Evolutionary conservation across 2,113 vertebrate species (phyloP).

Genomic region (Corapipo altera): DNA sequence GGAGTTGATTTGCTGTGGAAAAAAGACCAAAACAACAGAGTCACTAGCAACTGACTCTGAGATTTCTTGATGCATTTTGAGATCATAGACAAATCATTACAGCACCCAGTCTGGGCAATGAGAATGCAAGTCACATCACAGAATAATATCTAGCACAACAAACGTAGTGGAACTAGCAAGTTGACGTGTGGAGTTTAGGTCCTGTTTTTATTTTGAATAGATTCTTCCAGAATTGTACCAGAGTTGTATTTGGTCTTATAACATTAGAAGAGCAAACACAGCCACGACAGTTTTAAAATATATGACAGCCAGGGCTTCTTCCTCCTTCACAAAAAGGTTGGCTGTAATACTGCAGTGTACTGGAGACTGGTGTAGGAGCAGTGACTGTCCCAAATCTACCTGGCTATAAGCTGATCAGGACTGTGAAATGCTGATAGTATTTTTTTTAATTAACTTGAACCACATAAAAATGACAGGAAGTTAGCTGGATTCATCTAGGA

Average conservation of each 20-base stretch:
- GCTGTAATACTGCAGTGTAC: not conserved
- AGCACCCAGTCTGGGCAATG: not conserved
- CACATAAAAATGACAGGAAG: not conserved
- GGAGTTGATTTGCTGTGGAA: not conserved
- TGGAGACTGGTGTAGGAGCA: not conserved
- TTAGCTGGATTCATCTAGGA: not conserved
- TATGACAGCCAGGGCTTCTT: not conserved
- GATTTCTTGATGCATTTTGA: not conserved
- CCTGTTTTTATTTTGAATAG: not conserved
- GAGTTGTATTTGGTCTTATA: not conserved
- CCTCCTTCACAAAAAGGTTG: not conserved
- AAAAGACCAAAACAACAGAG: not conserved
- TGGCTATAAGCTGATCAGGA: not conserved
- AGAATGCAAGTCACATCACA: not conserved
- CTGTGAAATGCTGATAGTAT: not conserved
- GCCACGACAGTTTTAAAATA: not conserved
- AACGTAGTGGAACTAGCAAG: not conserved
- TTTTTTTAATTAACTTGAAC: not conserved
- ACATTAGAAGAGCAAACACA: not conserved
- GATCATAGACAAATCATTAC: not conserved
- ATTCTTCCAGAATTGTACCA: not conserved
- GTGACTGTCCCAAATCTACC: not conserved
- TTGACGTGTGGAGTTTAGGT: not conserved
- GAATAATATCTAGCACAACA: not conserved
- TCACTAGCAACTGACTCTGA: not conserved